Percentiles rank a stretch among this genome's conserved stretches.
Evolutionary conservation across 2,888 invertebrate genomes (phyloP).

Genomic region (Polylopha cassiicola): DNA sequence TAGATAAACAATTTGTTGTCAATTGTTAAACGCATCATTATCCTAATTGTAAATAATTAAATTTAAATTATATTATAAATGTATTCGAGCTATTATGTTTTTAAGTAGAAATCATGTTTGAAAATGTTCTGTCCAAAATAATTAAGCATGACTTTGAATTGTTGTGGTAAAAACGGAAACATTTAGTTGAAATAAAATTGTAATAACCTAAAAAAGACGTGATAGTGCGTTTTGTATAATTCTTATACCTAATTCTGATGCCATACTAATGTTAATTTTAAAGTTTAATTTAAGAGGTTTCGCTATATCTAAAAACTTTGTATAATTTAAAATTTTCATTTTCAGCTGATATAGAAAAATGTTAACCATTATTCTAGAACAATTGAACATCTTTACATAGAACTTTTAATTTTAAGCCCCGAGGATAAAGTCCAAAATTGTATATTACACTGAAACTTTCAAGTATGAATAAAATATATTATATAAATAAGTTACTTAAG

Average conservation of each 20-base stretch:
- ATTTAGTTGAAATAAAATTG: too few species aligned
- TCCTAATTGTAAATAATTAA: slow-evolving; percentile 28
- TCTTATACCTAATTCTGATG: too few species aligned
- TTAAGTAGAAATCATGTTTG: slow-evolving; percentile 1
- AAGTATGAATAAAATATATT: slow-evolving; percentile 56
- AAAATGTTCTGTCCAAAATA: too few species aligned
- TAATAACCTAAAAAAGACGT: too few species aligned
- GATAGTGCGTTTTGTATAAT: too few species aligned
- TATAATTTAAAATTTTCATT: too few species aligned
- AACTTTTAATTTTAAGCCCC: slow-evolving; percentile 44
- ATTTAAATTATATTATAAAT: slow-evolving; percentile 7
- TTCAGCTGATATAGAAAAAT: too few species aligned
- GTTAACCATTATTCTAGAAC: slow-evolving; percentile 10
- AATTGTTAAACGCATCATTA: slow-evolving; percentile 47
- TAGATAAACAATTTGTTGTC: slow-evolving; percentile 45
- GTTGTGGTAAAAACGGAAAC: too few species aligned
- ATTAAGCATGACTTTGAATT: too few species aligned
- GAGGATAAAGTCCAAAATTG: slow-evolving; percentile 56
- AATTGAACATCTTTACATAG: slow-evolving; percentile 20
- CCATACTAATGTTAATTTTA: too few species aligned
- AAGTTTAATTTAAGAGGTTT: too few species aligned
- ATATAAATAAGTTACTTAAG: slow-evolving; percentile 69
- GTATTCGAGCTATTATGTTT: slow-evolving; percentile 4
- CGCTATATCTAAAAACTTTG: too few species aligned
- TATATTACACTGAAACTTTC: slow-evolving; percentile 71